phyloP scores from a whole-genome alignment of 1,140 invertebrate genomes.

The Macrostomum lignano region DNA sequence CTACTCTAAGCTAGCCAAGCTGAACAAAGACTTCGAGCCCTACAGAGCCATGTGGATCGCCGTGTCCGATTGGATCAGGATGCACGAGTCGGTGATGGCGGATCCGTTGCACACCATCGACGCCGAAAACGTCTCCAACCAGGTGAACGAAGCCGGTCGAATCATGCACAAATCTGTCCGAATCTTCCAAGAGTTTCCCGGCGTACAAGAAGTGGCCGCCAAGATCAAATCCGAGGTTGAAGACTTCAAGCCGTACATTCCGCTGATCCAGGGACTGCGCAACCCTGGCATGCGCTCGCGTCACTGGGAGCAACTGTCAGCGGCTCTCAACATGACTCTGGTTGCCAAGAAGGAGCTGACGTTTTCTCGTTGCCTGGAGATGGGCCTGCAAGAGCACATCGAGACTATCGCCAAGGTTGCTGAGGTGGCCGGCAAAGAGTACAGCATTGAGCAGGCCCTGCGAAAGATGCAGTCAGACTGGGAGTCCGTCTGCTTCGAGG shows the following conservation, averaged over 20 bases:
- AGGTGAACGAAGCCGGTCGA: conserved; percentile 39
- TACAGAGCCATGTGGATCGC: conserved; percentile 47
- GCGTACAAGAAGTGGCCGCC: conserved; percentile 33
- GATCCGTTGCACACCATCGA: conserved; percentile 42
- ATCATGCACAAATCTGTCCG: conserved; percentile 36
- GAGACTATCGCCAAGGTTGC: conserved; percentile 36
- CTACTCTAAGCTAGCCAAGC: conserved; percentile 36
- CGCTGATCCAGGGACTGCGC: conserved; percentile 38
- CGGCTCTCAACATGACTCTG: conserved; percentile 33
- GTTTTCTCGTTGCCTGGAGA: conserved; percentile 37
- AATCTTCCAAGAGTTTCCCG: conserved; percentile 37
- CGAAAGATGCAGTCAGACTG: conserved; percentile 31
- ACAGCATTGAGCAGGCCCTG: conserved; percentile 37
- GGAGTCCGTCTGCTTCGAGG: conserved; percentile 32
- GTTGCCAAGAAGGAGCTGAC: conserved; percentile 36
- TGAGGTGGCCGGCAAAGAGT: conserved; percentile 43
- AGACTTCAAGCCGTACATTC: conserved; percentile 39
- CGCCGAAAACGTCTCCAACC: conserved; percentile 36
- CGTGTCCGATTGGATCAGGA: conserved; percentile 42
- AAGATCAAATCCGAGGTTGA: conserved; percentile 37
- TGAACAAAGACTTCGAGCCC: conserved; percentile 47
- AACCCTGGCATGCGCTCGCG: conserved; percentile 46
- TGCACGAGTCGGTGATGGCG: conserved; percentile 41
- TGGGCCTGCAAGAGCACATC: conserved; percentile 33
- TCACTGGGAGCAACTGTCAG: conserved; percentile 39